Base-by-base conservation (phyloP, 2,113 vertebrate species). In the Microtus oregoni region DNA sequence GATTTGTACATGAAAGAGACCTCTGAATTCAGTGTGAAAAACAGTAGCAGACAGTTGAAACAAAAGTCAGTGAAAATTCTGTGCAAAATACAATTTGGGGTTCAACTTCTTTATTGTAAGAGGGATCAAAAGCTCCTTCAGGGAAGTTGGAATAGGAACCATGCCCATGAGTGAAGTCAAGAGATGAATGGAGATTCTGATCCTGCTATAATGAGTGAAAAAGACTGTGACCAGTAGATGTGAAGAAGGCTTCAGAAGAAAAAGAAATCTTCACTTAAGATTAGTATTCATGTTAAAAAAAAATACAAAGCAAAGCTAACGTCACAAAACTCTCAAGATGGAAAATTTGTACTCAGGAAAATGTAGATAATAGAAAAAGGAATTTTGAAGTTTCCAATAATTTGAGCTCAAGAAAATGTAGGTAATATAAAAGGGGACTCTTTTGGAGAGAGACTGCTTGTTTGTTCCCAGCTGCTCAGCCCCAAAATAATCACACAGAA, bases 271-370 rank as follows among this genome's bases (percentile, higher is more conserved):
- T 52, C 35, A 85, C 7, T 55, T 72, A 95, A 70, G 61, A 91
- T 91, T 91, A 91, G 38, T 32, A 13, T 93, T 94, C 47, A 91
- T 89, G 81, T 94, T 91, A 96, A 72, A 93, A 50, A 44, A 82
- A 41, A 41, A 41, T 32, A 67, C 41, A 63, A 65, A 50, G 50
- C 70, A 96, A 89, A 86, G 12, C 32, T 89, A 93, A 58, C 44
- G 77, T 91, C 35, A 32, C 67, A 47, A 94, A 89, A 89, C 82
- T 89, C 82, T 85, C n/a, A 91, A 28, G 22, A 93, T 79, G 67
- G 72, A 44, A 91, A 93, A 67, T 95, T 86, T 89, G 50, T 22
- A 55, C 52, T 85, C 72, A 94, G 78, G 47, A 47, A 92, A 95
- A 76, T 86, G 50, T 44, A 91, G 65, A 85, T 95, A 65, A 89